These are phyloP conservation scores for Zosterops lateralis DNA, from an alignment of 2,113 vertebrate genomes.

Conservation along the genomic window DNA sequence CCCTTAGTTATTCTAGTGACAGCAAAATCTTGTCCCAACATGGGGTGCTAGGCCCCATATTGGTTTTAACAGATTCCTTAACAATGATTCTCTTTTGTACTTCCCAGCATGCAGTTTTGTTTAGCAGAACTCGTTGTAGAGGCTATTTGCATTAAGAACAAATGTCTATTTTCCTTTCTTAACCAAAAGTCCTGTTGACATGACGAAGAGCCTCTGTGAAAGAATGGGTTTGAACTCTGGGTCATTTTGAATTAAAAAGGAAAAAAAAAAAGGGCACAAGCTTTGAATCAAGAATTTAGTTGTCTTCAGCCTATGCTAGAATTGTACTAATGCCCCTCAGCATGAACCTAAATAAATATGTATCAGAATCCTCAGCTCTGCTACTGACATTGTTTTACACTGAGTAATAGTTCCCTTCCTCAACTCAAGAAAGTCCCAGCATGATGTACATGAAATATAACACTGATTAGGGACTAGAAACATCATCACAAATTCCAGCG, in stretches of 20 bases:
- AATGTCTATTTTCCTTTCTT: neutral
- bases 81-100: slow-evolving; percentile 52
- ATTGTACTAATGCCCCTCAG: slow-evolving; percentile 3
- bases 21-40: slow-evolving; percentile 52
- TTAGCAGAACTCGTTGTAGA: neutral
- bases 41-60: slow-evolving; percentile 35
- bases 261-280: neutral
- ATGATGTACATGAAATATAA: slow-evolving; percentile 15
- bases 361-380: neutral
- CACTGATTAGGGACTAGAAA: slow-evolving; percentile 11
- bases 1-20: slow-evolving; percentile 5
- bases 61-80: slow-evolving; percentile 52
- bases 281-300: slow-evolving; percentile 33
- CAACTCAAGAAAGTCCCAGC: neutral
- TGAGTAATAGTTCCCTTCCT: neutral
- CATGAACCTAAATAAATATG: slow-evolving; percentile 7
- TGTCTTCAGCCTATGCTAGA: slow-evolving; percentile 2
- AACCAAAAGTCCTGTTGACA: neutral
- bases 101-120: slow-evolving; percentile 42
- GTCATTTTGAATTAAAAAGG: neutral
- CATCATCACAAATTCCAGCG: slow-evolving; percentile 60
- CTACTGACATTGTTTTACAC: neutral
- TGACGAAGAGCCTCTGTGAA: neutral
- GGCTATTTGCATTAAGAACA: neutral
- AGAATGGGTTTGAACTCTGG: neutral